phyloP scores from a whole-genome alignment of 35 echinoderm and acorn worm genomes.

The Acanthaster planci region DNA sequence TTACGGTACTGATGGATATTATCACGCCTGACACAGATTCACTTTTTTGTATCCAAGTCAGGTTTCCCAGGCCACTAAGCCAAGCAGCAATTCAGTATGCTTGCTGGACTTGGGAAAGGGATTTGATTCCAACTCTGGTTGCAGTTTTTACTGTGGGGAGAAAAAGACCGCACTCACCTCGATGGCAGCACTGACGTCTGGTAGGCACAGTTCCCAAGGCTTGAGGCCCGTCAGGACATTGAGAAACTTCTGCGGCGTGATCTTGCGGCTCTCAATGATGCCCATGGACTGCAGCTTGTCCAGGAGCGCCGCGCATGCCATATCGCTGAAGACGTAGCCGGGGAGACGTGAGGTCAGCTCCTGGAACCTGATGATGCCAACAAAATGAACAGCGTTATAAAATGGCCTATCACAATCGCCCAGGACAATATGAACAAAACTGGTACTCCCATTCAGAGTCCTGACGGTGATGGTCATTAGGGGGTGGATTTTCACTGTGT shows the following conservation, averaged over 20 bases:
- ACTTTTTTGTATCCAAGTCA: not conserved
- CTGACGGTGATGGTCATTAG: too few relatives aligned
- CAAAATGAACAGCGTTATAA: not conserved
- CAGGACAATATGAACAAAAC: too few relatives aligned
- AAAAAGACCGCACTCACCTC: slow-evolving; percentile 84
- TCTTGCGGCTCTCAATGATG: slow-evolving; percentile 89
- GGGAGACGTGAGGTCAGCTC: slow-evolving; percentile 76
- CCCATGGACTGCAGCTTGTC: slow-evolving; percentile 91
- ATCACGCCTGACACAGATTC: too few relatives aligned
- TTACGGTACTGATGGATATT: too few relatives aligned
- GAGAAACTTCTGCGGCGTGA: slow-evolving; percentile 93
- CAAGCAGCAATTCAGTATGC: not conserved
- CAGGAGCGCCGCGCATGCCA: slow-evolving; percentile 71
- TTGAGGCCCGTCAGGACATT: slow-evolving; percentile 74
- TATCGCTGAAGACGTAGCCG: slow-evolving; percentile 55
- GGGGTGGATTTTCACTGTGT: too few relatives aligned
- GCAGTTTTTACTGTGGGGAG: not conserved
- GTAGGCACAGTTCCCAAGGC: slow-evolving; percentile 92
- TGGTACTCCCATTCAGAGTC: not conserved
- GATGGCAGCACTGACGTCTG: slow-evolving; percentile 90
- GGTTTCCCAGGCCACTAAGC: not conserved
- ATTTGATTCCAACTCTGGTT: not conserved
- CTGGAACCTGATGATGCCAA: slow-evolving; percentile 93
- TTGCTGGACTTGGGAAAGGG: not conserved
- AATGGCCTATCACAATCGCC: not conserved